phyloP scores from a whole-genome alignment of 2,888 invertebrate genomes.

The Lypha dubia region DNA sequence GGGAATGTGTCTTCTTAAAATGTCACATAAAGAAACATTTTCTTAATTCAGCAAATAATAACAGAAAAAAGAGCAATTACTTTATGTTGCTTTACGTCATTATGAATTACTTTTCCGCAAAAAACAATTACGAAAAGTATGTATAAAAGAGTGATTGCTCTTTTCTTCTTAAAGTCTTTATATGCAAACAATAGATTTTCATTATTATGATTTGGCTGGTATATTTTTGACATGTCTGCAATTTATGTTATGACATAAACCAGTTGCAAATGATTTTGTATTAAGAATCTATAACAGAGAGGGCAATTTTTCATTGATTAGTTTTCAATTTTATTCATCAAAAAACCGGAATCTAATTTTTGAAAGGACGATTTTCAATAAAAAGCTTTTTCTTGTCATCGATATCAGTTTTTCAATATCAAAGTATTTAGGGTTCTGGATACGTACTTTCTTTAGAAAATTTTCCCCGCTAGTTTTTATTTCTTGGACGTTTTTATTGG shows the following conservation, averaged over 20 bases:
- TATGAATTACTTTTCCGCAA: conserved; percentile 51
- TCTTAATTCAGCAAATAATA: conserved; percentile 50
- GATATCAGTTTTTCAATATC: no score
- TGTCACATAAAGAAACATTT: conserved; percentile 62
- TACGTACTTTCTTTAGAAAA: no score
- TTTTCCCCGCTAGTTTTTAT: no score
- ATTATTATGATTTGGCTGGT: conserved; percentile 23
- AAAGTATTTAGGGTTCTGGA: no score
- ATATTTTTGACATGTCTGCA: neutral
- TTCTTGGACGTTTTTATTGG: no score
- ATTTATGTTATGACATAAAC: neutral
- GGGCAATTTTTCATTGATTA: neutral
- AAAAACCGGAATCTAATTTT: no score
- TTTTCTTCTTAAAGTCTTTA: conserved; percentile 8
- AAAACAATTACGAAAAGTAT: conserved; percentile 27
- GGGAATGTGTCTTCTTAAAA: conserved; percentile 27
- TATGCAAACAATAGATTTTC: conserved; percentile 19
- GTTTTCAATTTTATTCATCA: neutral
- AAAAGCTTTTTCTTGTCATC: no score
- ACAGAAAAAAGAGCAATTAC: conserved; percentile 63
- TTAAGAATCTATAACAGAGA: neutral
- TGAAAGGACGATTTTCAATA: no score
- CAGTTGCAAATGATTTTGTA: neutral
- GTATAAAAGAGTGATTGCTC: conserved; percentile 34
- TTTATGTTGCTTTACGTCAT: conserved; percentile 45